Conservation (phyloP, 53 echinoderm and acorn worm species). For the Hippasteria phrygiana region DNA sequence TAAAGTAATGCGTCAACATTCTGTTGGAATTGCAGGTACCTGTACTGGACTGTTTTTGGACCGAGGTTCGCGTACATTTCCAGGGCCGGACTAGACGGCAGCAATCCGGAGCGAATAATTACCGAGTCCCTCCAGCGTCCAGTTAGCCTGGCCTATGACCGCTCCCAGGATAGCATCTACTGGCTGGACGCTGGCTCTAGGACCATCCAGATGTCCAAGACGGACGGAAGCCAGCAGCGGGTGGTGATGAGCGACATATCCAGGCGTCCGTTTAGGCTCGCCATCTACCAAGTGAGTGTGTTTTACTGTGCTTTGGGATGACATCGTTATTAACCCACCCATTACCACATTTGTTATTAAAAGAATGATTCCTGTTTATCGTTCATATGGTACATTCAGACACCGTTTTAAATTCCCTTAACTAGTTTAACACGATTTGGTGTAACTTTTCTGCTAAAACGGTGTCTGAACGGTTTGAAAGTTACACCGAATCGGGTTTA, state of each 20-base stretch:
- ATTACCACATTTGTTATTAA: too few relatives aligned
- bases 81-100: conserved; percentile 53
- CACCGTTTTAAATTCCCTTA: too few relatives aligned
- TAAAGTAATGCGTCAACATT: too few relatives aligned
- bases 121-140: conserved; percentile 28
- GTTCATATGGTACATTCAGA: too few relatives aligned
- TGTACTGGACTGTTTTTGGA: conserved; percentile 52
- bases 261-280: conserved; percentile 41
- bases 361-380: too few relatives aligned
- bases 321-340: too few relatives aligned
- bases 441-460: too few relatives aligned
- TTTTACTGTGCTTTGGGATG: not conserved
- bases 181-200: conserved; percentile 38
- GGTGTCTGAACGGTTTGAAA: too few relatives aligned
- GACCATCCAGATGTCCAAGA: conserved; percentile 34
- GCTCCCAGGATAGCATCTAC: conserved; percentile 30
- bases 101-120: conserved; percentile 39
- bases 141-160: conserved; percentile 14
- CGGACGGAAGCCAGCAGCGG: conserved; percentile 44
- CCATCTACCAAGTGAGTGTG: conserved; percentile 19
- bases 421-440: too few relatives aligned
- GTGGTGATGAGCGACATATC: conserved; percentile 29
- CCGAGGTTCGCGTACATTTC: conserved; percentile 6
- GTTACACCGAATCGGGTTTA: too few relatives aligned
- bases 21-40: not conserved